Conservation (phyloP, 2,797 vertebrate genomes). For the Oreochromis grahami region DNA sequence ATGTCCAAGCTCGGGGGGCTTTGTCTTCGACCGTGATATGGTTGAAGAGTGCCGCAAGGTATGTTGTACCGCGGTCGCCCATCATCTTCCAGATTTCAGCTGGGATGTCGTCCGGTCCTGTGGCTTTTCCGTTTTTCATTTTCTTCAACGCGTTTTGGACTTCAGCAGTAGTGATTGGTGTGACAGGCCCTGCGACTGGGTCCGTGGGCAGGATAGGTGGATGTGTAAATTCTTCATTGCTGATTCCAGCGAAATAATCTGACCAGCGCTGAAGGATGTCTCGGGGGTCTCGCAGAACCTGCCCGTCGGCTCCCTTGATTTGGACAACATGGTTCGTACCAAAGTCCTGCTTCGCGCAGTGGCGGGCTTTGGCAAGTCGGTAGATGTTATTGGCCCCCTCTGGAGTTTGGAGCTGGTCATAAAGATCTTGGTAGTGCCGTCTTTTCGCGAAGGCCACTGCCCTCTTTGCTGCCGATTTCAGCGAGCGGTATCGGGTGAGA, state of each 20-base stretch:
- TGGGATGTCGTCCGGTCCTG: too few relatives aligned
- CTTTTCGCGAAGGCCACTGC: fast-evolving
- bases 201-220: too few relatives aligned
- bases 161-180: too few relatives aligned
- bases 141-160: too few relatives aligned
- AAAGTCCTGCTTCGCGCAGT: fast-evolving
- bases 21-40: too few relatives aligned
- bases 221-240: neutral
- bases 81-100: too few relatives aligned
- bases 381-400: neutral
- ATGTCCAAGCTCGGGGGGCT: too few relatives aligned
- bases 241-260: neutral
- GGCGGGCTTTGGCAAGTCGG: fast-evolving
- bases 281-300: fast-evolving
- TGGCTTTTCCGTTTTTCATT: too few relatives aligned
- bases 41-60: too few relatives aligned
- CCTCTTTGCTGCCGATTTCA: fast-evolving
- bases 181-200: too few relatives aligned
- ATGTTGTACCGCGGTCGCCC: too few relatives aligned
- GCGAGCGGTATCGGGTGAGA: fast-evolving
- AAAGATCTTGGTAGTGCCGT: neutral
- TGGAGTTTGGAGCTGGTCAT: neutral
- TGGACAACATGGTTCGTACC: fast-evolving
- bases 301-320: fast-evolving
- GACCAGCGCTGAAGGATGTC: neutral